Evolutionary conservation across 2,797 vertebrate genomes (phyloP), one percentile per base, ranked within the genome.

Genomic region (Lutjanus campechanus): DNA sequence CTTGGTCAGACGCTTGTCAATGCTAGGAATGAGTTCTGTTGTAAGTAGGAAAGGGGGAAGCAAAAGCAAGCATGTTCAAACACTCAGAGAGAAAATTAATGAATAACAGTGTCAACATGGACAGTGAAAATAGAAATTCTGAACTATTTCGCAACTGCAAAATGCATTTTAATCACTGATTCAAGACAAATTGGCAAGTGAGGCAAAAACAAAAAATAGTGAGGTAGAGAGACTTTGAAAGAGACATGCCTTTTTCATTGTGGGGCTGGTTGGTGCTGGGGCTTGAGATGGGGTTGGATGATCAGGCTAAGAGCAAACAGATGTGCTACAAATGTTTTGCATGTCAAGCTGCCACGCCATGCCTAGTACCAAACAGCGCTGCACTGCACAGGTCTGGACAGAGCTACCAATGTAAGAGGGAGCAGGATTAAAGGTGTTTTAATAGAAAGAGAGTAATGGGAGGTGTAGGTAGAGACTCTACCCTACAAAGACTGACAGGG

Each of bases 281-380:
- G 77, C 69, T 82, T 62, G 47, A 41, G 78, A 82, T 65, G 63
- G 70, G 63, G 56, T 54, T 73, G 76, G 79, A 81, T 73, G 83
- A 88, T 82, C 25, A 54, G 44, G 54, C 69, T 85, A 90, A 90
- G 76, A 69, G 78, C 69, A 83, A 86, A 83, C 88, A 91, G 82
- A 90, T 92, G 87, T 85, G 81, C 65, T 61, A 47, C 72, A 68
- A 79, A 84, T 78, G 76, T 76, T 73, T 84, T 78, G 79, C 84
- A 76, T 82, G 81, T 81, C 73, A 83, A 75, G 74, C 74, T 88
- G 84, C 65, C 85, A 85, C 41, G 47, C 53, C 44, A 85, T 49
- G 29, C 11, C 54, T 22, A 10, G 20, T 76, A 73, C 49, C 59
- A 70, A 63, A 77, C n/a, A 76, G 41, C 47, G 17, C 53, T 53